phyloP scores from a whole-genome alignment of 1,140 invertebrate species.

The Lucilia cuprina region DNA sequence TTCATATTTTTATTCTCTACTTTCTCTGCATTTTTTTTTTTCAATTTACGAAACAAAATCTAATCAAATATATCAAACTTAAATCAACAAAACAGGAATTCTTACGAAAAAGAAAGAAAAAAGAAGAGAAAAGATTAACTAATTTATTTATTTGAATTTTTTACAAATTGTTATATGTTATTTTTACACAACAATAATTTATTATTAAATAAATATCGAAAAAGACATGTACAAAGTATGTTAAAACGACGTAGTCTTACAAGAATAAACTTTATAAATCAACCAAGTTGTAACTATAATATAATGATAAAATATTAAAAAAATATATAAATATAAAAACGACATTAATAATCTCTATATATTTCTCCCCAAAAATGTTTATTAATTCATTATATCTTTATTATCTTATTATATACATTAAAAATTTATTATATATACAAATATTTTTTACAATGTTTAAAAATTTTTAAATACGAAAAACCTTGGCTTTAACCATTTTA shows the following conservation, averaged over 20 bases:
- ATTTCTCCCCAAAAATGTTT: conserved; percentile 10
- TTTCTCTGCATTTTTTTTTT: conserved; percentile 43
- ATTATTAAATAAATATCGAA: neutral
- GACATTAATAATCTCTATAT: conserved; percentile 25
- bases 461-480: conserved; percentile 20
- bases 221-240: conserved; percentile 43
- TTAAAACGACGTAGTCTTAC: conserved; percentile 19
- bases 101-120: conserved; percentile 63
- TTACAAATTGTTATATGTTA: neutral
- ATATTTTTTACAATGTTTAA: conserved; percentile 24
- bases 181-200: conserved; percentile 12
- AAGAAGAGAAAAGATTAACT: conserved; percentile 61
- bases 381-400: conserved; percentile 29
- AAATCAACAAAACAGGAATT: conserved; percentile 47
- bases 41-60: conserved; percentile 33
- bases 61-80: conserved; percentile 5
- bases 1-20: conserved; percentile 42
- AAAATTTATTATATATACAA: conserved; percentile 7
- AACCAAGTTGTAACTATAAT: conserved; percentile 30
- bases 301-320: conserved; percentile 19
- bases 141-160: conserved; percentile 22
- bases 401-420: conserved; percentile 31
- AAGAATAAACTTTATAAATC: conserved; percentile 13
- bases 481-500: conserved; percentile 16
- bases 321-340: neutral